phyloP scores from a whole-genome alignment of 2,797 vertebrate species.

The Sebastolobus altivelis region DNA sequence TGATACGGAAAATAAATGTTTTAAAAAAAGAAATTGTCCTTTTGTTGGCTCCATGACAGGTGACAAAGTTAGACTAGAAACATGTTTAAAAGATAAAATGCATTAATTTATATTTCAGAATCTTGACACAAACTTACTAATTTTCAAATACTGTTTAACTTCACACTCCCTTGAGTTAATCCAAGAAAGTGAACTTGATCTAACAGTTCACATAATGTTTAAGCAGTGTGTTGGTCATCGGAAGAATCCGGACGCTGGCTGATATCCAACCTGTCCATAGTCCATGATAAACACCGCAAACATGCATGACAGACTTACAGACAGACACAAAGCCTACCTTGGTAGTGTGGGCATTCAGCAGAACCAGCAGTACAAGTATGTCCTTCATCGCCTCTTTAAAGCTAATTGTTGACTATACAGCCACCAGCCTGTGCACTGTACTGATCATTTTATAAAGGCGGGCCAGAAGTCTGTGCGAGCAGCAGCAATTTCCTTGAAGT shows the following conservation, averaged over 20 bases:
- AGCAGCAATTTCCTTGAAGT: slow-evolving; percentile 71
- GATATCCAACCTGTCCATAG: background rate
- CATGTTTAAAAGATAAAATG: background rate
- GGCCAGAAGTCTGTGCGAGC: slow-evolving; percentile 33
- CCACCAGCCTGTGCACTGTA: slow-evolving; percentile 13
- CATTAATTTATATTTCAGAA: background rate
- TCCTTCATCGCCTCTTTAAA: slow-evolving; percentile 67
- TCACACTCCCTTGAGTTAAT: background rate
- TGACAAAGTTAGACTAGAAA: background rate
- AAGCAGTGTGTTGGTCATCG: background rate
- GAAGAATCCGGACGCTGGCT: slow-evolving; percentile 3
- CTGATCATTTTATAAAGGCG: slow-evolving; percentile 62
- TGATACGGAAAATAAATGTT: background rate
- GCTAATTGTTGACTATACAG: slow-evolving; percentile 21
- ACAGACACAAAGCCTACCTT: slow-evolving; percentile 60
- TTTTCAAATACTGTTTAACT: background rate
- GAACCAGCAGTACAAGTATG: slow-evolving; percentile 55
- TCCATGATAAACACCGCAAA: background rate
- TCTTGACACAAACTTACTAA: background rate
- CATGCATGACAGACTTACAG: background rate
- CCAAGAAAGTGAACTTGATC: background rate
- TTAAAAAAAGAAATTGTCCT: background rate
- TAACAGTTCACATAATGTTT: background rate
- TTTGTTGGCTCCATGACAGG: background rate
- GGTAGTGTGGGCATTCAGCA: slow-evolving; percentile 36